Percentiles rank a stretch among this genome's conserved stretches.
Evolutionary conservation across 1,140 invertebrate genomes (phyloP).

Genomic region (Bactericera cockerelli): DNA sequence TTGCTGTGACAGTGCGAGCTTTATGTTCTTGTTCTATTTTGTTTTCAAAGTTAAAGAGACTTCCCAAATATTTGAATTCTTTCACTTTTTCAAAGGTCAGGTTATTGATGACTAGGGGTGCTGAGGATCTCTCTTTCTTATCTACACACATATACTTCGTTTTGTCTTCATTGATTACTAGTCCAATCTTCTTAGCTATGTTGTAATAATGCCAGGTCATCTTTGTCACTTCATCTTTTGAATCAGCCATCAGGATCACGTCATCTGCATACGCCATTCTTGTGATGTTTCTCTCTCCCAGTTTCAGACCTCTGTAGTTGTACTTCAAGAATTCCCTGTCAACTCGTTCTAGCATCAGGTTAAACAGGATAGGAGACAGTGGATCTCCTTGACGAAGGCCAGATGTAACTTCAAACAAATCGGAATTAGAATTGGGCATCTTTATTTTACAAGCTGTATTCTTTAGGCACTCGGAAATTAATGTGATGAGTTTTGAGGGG

Average conservation of each 20-base stretch:
- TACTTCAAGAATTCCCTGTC: background rate
- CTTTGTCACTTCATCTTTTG: conserved; percentile 5
- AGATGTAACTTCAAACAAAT: background rate
- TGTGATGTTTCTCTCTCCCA: background rate
- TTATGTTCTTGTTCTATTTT: background rate
- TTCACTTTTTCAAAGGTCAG: conserved; percentile 11
- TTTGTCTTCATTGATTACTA: conserved; percentile 10
- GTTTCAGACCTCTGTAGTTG: background rate
- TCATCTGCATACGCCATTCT: conserved; percentile 10
- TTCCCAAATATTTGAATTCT: conserved; percentile 13
- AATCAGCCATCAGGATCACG: background rate
- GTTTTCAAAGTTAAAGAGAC: background rate
- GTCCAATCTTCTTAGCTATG: background rate
- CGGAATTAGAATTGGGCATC: background rate
- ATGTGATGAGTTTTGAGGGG: background rate
- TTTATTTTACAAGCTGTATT: background rate
- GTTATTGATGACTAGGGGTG: conserved; percentile 5
- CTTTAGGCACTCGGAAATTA: background rate
- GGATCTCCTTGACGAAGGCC: background rate
- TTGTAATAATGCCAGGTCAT: background rate
- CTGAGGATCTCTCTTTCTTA: background rate
- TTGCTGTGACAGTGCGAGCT: background rate
- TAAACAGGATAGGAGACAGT: background rate
- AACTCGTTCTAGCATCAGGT: background rate
- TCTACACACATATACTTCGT: conserved; percentile 12